phyloP scores from a whole-genome alignment of 2,797 vertebrate genomes.

The Parauchenoglanis punctatus region DNA sequence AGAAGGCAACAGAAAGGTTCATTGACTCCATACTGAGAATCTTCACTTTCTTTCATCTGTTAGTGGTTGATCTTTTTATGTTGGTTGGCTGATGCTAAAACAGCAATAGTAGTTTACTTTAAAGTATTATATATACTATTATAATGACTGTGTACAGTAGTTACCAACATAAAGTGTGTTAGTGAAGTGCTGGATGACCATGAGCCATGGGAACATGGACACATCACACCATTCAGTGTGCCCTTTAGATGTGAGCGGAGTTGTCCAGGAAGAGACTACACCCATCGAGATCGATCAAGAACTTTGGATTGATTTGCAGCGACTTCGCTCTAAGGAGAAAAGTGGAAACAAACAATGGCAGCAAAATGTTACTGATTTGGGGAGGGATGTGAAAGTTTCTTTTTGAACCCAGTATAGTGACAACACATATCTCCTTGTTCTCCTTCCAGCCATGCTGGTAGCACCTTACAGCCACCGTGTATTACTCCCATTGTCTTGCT shows the following conservation, averaged over 20 bases:
- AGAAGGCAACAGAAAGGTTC: conserved; percentile 35
- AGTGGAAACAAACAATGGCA: neutral
- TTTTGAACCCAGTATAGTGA: conserved; percentile 6
- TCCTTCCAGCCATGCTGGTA: conserved; percentile 44
- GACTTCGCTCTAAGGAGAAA: neutral
- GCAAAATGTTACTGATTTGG: neutral
- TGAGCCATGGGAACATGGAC: neutral
- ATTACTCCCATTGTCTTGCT: conserved; percentile 70
- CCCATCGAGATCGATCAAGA: neutral
- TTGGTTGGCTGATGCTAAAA: neutral
- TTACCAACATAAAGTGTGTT: neutral
- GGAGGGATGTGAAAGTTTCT: neutral
- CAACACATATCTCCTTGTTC: conserved; percentile 24
- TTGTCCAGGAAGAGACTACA: neutral
- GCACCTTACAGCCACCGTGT: conserved; percentile 59
- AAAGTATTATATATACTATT: neutral
- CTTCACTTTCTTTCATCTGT: neutral
- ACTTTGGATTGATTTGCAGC: neutral
- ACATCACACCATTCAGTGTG: neutral
- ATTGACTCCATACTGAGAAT: conserved; percentile 35
- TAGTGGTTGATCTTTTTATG: neutral
- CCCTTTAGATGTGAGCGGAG: neutral
- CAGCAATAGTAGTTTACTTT: neutral
- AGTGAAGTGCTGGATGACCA: conserved; percentile 1
- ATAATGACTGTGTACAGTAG: neutral